A percentile compares a stretch with the other conserved stretches of the same genome.
Conservation (phyloP, 2,113 vertebrate species). For the Mixornis gularis region DNA sequence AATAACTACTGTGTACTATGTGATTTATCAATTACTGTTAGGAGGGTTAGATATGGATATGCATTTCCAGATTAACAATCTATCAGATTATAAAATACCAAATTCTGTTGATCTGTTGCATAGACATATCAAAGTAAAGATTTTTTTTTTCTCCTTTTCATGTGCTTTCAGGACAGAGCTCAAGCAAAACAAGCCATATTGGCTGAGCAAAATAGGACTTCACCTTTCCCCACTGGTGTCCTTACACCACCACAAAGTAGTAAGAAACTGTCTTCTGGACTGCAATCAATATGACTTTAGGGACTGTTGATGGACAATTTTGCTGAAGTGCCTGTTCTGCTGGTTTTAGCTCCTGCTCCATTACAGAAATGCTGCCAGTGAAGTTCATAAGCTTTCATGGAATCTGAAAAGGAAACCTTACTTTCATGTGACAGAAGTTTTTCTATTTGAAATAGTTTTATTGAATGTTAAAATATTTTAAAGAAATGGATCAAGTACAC, state of each 20-base stretch:
- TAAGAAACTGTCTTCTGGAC: conserved; percentile 73
- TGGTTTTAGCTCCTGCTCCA: conserved; percentile 9
- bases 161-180: conserved; percentile 80
- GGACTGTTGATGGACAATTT: conserved; percentile 3
- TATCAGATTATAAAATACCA: background rate
- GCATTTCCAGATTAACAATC: background rate
- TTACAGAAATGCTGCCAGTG: conserved; percentile 32
- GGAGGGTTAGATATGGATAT: background rate
- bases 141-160: background rate
- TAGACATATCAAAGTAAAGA: background rate
- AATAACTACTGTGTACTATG: background rate
- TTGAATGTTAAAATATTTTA: conserved; percentile 60
- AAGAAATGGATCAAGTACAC: conserved; percentile 70
- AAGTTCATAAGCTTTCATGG: conserved; percentile 42
- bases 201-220: conserved; percentile 73
- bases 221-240: conserved; percentile 81
- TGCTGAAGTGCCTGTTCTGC: conserved; percentile 54
- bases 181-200: conserved; percentile 79
- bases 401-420: conserved; percentile 28
- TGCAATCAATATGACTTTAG: conserved; percentile 37
- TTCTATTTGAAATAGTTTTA: conserved; percentile 63
- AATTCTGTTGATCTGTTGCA: background rate
- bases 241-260: conserved; percentile 91
- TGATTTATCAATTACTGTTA: background rate
- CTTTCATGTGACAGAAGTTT: background rate